These are phyloP conservation scores for Rhynchotus rufescens DNA, from an alignment of 2,797 vertebrate species.

Conservation along the genomic window DNA sequence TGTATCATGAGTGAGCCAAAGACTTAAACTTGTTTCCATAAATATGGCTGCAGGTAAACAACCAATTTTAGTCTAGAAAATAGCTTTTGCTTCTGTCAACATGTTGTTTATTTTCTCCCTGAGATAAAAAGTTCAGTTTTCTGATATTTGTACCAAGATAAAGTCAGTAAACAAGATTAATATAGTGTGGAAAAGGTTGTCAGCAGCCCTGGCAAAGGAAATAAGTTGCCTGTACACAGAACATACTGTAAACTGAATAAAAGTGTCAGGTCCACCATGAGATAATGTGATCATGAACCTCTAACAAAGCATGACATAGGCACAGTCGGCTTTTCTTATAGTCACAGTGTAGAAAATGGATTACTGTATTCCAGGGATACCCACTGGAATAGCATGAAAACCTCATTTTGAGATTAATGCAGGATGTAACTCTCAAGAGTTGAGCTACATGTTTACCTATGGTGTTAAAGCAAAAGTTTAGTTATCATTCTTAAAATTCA, in stretches of 20 bases:
- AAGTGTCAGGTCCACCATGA: constrained; percentile 95
- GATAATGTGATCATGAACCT: constrained; percentile 98
- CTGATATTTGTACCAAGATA: constrained; percentile 96
- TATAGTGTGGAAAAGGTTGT: constrained; percentile 98
- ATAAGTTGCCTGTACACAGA: constrained; percentile 91
- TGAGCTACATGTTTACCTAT: constrained; percentile 55
- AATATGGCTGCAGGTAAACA: constrained; percentile 89
- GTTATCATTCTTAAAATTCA: constrained; percentile 36
- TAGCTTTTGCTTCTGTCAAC: constrained; percentile 89
- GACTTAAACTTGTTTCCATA: constrained; percentile 81
- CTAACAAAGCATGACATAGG: constrained; percentile 97
- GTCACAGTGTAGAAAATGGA: constrained; percentile 95
- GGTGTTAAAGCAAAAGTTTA: constrained; percentile 27
- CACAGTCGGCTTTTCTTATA: constrained; percentile 86
- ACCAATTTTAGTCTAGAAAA: constrained; percentile 91
- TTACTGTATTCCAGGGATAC: constrained; percentile 87
- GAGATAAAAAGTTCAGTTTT: constrained; percentile 90
- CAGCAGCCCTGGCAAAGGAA: constrained; percentile 93
- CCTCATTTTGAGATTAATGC: constrained; percentile 81
- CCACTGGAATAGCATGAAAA: constrained; percentile 82
- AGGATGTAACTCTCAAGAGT: constrained; percentile 78
- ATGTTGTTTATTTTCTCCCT: constrained; percentile 87
- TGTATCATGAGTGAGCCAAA: constrained; percentile 75
- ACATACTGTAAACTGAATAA: constrained; percentile 97
- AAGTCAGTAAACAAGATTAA: constrained; percentile 99